phyloP scores from a whole-genome alignment of 2,888 invertebrate species.

The Hanleya hanleyi region DNA sequence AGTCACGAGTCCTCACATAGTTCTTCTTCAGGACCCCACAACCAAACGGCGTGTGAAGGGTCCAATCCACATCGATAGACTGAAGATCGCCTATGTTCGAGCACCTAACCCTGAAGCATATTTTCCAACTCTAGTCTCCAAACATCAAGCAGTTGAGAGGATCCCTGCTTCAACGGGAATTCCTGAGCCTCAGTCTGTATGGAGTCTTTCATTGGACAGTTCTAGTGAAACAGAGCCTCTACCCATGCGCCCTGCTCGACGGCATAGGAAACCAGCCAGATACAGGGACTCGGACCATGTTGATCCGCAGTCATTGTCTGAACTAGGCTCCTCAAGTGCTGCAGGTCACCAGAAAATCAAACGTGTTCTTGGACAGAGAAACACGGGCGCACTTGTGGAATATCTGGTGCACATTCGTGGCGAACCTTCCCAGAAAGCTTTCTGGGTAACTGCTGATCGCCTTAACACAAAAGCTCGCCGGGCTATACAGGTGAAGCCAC shows the following conservation, averaged over 20 bases:
- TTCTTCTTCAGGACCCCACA: conserved; percentile 19
- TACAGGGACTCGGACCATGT: not conserved
- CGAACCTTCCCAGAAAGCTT: conserved; percentile 31
- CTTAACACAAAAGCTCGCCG: not conserved
- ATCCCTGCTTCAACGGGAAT: too few relatives aligned
- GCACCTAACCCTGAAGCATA: conserved; percentile 28
- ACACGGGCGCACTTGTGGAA: conserved; percentile 22
- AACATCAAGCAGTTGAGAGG: too few relatives aligned
- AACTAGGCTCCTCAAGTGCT: not conserved
- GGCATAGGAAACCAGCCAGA: not conserved
- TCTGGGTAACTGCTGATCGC: conserved; percentile 16
- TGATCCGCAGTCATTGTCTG: not conserved
- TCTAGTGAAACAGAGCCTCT: too few relatives aligned
- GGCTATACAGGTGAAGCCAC: not conserved
- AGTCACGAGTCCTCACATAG: conserved; percentile 28
- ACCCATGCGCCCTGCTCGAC: not conserved
- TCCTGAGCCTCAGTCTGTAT: too few relatives aligned
- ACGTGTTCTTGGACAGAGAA: conserved; percentile 29
- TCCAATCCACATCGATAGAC: conserved; percentile 33
- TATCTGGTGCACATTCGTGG: conserved; percentile 31
- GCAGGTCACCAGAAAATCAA: conserved; percentile 22
- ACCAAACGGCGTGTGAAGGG: conserved; percentile 15
- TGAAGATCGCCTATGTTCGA: conserved; percentile 38
- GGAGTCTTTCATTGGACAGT: too few relatives aligned
- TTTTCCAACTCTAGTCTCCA: not conserved